Evolutionary conservation across 2,113 vertebrate genomes (phyloP).

Genomic region (Anas platyrhynchos): DNA sequence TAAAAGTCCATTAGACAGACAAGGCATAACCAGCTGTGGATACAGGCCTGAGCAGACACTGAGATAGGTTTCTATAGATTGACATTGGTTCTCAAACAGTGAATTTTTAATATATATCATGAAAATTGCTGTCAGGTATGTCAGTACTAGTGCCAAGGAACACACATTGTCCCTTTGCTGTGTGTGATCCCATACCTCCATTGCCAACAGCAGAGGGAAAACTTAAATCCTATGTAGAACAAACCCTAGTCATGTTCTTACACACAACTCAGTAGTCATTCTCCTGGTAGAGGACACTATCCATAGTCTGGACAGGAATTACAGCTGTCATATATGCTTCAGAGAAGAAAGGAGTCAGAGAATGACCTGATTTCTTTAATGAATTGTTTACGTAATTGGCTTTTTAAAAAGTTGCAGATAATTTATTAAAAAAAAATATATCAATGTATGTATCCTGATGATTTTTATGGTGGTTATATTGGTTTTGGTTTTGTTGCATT

Average conservation of each 20-base stretch:
- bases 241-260: neutral
- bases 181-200: neutral
- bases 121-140: neutral
- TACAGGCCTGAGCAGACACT: neutral
- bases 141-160: neutral
- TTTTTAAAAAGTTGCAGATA: no score
- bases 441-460: no score
- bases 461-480: no score
- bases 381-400: no score
- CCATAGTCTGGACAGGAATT: neutral
- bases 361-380: no score
- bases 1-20: neutral
- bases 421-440: no score
- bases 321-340: neutral
- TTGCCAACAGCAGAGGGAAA: neutral
- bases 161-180: neutral
- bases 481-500: no score
- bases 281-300: neutral
- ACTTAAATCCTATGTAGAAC: neutral
- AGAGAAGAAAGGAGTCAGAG: neutral
- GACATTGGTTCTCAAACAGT: neutral
- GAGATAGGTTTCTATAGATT: neutral
- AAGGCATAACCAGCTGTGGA: neutral
- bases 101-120: neutral
- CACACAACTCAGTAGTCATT: neutral